Base-by-base conservation (phyloP, 2,113 vertebrate genomes). In the Micronycteris hirsuta region DNA sequence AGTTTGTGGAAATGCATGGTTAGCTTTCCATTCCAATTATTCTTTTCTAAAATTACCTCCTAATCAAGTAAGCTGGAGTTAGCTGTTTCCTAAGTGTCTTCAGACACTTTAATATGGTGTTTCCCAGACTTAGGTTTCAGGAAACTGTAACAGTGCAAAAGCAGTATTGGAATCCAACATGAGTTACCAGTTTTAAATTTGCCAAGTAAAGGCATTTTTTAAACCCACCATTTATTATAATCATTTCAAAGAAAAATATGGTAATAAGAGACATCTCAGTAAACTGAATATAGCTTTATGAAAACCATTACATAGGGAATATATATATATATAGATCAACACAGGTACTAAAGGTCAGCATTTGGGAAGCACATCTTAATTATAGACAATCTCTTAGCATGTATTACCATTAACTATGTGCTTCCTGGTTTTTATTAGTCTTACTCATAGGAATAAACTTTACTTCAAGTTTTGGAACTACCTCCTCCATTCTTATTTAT, bases 371-470 rank as follows among this genome's bases (percentile, higher is more conserved):
- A 45, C 63, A 19, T 89, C 61, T 56, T 96, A 86, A 92, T 97
- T 95, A 95, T 19, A 95, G 81, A 47, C 82, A 12, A 36, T 78
- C 80, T 77, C 89, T 76, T 81, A 70, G 58, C n/a, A 36, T 61
- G 74, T 43, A 11, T 85, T 73, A 84, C 58, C 87, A 13, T 96
- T 97, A 91, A 81, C 92, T 80, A 1, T 93, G 71, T 92, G 54
- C 80, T 87, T 77, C n/a, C 90, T 61, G n/a, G 78, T 58, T 96
- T 93, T 96, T 96, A 92, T 96, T 96, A 87, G 74, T 77, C 92
- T 97, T 80, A 80, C 83, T 89, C 65, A 71, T n/a, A 84, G 74
- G 45, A 92, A 76, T 86, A 96, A 82, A 80, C 74, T 68, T 92
- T 31, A 81, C 36, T 97, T 95, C 54, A 96, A 92, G 56, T 92